These are phyloP conservation scores for Siniperca knerii DNA, from an alignment of 2,113 vertebrate species.

Conservation along the genomic window DNA sequence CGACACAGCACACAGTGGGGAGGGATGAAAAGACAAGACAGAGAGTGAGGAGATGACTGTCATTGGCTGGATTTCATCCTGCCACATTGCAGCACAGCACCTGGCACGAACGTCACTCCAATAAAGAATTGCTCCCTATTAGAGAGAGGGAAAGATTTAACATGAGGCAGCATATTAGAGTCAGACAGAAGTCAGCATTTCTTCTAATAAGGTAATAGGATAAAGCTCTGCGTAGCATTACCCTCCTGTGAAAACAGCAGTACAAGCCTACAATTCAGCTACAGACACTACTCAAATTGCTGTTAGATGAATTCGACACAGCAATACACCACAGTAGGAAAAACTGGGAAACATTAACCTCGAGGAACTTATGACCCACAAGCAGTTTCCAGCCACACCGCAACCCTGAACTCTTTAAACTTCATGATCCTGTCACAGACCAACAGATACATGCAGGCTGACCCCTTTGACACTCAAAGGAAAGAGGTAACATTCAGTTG, in stretches of 20 bases:
- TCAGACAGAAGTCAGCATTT: constrained; percentile 33
- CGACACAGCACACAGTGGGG: background rate
- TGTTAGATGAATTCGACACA: background rate
- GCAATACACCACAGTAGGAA: background rate
- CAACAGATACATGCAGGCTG: background rate
- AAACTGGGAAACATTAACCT: background rate
- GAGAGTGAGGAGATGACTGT: background rate
- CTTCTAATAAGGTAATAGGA: constrained; percentile 25
- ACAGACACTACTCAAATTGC: background rate
- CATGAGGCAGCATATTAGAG: background rate
- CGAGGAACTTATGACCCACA: background rate
- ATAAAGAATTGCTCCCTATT: background rate
- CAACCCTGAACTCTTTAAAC: background rate
- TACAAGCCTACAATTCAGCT: background rate
- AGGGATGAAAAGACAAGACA: background rate
- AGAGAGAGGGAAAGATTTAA: background rate
- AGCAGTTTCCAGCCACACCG: background rate
- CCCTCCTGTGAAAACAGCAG: background rate
- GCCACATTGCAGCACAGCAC: background rate
- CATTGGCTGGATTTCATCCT: background rate
- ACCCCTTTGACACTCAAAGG: background rate
- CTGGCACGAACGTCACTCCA: background rate
- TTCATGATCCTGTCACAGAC: background rate
- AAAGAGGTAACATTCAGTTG: constrained; percentile 2
- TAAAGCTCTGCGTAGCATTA: background rate